Base-by-base conservation (phyloP, 2,888 invertebrate species). In the Abrostola tripartita region DNA sequence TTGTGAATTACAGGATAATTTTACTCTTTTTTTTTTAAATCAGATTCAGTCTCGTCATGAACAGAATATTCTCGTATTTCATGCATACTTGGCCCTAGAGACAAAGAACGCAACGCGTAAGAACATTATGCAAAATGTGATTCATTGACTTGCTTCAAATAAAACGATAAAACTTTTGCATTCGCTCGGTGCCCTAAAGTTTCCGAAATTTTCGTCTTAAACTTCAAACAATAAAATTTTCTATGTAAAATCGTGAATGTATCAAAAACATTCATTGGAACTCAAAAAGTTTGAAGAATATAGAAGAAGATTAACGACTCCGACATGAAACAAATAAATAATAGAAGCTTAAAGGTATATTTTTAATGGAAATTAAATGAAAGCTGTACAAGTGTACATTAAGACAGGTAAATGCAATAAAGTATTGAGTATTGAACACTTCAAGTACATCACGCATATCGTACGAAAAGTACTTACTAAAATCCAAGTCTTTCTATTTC, bases 91-190 rank as follows among this genome's bases (percentile, higher is more conserved):
- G 24, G 1, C 24, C 4, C 24, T 2, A 24, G 42, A 64, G 12
- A 55, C 37, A 38, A 63, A 73, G 38, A 49, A 68, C 38, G 55
- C 50, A 56, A 53, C 38, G 24, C 35, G 36, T 55, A 58, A 5
- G 7, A 54, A 37, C 52, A 52, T 5, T 7, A 50, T 65, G 44
- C 51, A 58, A 61, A 65, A 68, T 71, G n/a, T 69, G 61, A 78
- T 76, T 78, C 68, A 78, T 76, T 76, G 74, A 68, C 58, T 76
- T 68, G 71, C 70, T 73, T 71, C 68, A 73, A 72, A 76, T 56
- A 67, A 73, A 68, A 37, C 38, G 66, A 41, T 61, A 42, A 64
- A 76, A 78, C 47, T 71, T 78, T 60, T 36, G 41, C 35, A 56
- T 65, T 62, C 44, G 2, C 57, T 38, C 53, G 14, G 38, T 56